Base-by-base conservation (phyloP, 2,888 invertebrate species). In the Parapristionchus giblindavisi region DNA sequence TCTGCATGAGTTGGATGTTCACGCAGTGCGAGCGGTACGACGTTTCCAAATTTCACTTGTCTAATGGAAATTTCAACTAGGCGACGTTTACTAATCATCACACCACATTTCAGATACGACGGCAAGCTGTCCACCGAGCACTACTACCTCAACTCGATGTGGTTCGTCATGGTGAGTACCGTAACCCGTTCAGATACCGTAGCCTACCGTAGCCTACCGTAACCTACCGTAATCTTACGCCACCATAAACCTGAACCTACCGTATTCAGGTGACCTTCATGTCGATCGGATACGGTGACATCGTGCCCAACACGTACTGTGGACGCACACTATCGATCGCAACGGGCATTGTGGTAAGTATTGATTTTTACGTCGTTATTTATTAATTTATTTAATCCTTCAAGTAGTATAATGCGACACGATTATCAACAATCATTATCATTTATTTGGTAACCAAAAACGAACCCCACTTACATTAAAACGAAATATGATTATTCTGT, bases 321-420 rank as follows among this genome's bases (percentile, higher is more conserved):
- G 99, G 99, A 89, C 92, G 99, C 90, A 96, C 96, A 89, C 96
- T 99, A 89, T 96, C 98, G 89, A 97, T 99, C 90, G 94, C 94
- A 90, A 97, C 98, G 87, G 99, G 99, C 90, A 96, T 99, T 90
- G 99, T 99, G 96, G 99, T 99, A 93, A 93, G 93, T 92, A 91
- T 24, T 54, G 24, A 40, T 32, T 32, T 21, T 38, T 24, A 29
- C 56, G 56, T 56, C 32, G n/a, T n/a, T n/a, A n/a, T n/a, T n/a
- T n/a, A n/a, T n/a, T n/a, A n/a, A n/a, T n/a, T n/a, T n/a, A n/a
- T n/a, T n/a, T n/a, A n/a, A n/a, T n/a, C n/a, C n/a, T n/a, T n/a
- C n/a, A n/a, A n/a, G n/a, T n/a, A n/a, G n/a, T n/a, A n/a, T n/a
- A n/a, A n/a, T n/a, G n/a, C n/a, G n/a, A n/a, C n/a, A n/a, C n/a